Percentiles rank a stretch among this genome's conserved stretches.
Evolutionary conservation across 1,140 invertebrate species (phyloP).

Genomic region (Tribolium madens): DNA sequence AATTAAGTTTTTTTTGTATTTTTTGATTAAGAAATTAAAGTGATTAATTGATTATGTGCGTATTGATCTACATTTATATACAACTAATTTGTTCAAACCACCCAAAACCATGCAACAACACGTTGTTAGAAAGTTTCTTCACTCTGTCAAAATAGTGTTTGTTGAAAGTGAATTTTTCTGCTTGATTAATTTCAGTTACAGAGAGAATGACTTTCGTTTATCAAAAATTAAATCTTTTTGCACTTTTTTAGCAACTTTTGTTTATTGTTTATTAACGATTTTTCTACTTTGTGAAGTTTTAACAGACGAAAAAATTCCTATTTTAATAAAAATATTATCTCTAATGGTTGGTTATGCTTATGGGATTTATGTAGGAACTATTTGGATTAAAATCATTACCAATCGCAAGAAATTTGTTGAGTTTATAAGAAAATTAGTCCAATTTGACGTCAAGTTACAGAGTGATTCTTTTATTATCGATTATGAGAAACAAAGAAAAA

Average conservation of each 20-base stretch:
- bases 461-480: neutral
- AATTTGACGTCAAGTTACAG: slow-evolving; percentile 16
- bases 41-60: no score
- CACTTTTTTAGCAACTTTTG: neutral
- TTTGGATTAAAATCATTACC: neutral
- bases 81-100: no score
- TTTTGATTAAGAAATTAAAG: no score
- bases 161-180: neutral
- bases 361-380: neutral
- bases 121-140: no score
- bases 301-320: neutral
- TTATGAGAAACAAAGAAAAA: slow-evolving; percentile 16
- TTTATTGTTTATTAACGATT: neutral
- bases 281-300: neutral
- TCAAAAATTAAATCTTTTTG: neutral
- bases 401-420: neutral
- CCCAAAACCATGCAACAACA: no score
- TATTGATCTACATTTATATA: no score
- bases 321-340: neutral
- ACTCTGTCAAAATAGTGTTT: neutral
- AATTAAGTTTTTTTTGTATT: no score
- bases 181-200: neutral
- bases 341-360: neutral
- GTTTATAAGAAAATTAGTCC: neutral
- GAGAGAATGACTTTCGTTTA: neutral